These are phyloP conservation scores for Bombus sibiricus DNA, from an alignment of 1,140 invertebrate genomes.

Conservation along the genomic window DNA sequence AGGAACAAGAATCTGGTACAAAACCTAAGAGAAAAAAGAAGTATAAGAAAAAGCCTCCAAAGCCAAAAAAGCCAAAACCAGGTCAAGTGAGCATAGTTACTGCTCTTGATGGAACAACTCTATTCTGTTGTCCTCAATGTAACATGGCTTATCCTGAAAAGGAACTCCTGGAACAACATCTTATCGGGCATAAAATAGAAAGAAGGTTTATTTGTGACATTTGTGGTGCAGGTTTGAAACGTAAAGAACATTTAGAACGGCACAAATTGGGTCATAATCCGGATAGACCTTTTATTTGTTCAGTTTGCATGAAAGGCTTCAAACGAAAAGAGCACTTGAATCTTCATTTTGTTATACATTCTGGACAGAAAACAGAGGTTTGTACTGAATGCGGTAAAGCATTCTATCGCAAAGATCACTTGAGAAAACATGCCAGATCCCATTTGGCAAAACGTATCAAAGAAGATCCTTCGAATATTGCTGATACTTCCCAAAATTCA, in stretches of 20 bases:
- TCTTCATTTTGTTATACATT: slow-evolving; percentile 91
- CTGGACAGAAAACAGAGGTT: slow-evolving; percentile 91
- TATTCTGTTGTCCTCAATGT: slow-evolving; percentile 91
- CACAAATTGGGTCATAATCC: slow-evolving; percentile 91
- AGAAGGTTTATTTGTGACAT: slow-evolving; percentile 86
- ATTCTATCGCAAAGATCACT: slow-evolving; percentile 92
- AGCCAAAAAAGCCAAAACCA: slow-evolving; percentile 88
- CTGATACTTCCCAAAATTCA: slow-evolving; percentile 72
- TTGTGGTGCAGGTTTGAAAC: slow-evolving; percentile 87
- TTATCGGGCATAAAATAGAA: slow-evolving; percentile 90
- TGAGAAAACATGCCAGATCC: slow-evolving; percentile 89
- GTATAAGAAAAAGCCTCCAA: slow-evolving; percentile 90
- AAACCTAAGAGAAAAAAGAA: slow-evolving; percentile 89
- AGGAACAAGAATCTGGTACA: slow-evolving; percentile 79
- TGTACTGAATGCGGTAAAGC: slow-evolving; percentile 89
- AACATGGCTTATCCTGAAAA: slow-evolving; percentile 91
- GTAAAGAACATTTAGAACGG: slow-evolving; percentile 90
- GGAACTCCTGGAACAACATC: slow-evolving; percentile 89
- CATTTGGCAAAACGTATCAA: slow-evolving; percentile 88
- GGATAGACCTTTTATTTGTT: slow-evolving; percentile 90
- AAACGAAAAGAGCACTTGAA: slow-evolving; percentile 92
- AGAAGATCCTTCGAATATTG: slow-evolving; percentile 83
- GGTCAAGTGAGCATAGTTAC: slow-evolving; percentile 89
- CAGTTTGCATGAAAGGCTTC: slow-evolving; percentile 90
- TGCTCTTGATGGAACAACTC: slow-evolving; percentile 87